Evolutionary conservation across 2,113 vertebrate species (phyloP), one percentile per base, ranked within the genome.

Genomic region (Camelus dromedarius): DNA sequence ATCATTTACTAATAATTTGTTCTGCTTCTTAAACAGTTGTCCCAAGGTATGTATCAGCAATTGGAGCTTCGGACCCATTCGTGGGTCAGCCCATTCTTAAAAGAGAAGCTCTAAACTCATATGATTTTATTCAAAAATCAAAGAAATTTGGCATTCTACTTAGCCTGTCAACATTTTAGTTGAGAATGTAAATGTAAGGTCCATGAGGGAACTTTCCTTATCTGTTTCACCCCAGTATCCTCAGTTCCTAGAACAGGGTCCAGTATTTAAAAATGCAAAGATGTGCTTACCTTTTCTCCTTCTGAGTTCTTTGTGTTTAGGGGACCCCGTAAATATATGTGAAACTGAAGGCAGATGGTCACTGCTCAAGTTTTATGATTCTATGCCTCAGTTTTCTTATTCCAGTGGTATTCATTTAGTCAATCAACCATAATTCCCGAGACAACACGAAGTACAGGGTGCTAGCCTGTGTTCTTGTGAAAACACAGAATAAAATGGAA

Each of bases 401-500:
- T 50, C 20, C 9, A 20, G 26, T 19, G 26, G 35, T 42, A 46
- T 50, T 50, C 62, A 50, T 32, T 42, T 69, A 83, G 46, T 60
- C 76, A 85, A 18, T 38, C 38, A 66, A 72, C 64, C 46, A 28
- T 42, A 50, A 85, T 50, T 79, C 54, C 38, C 16, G 3, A 91
- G 82, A 46, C 52, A 48, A 64, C 30, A 66, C 46, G 7, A 85
- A 38, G 38, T 26, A 85, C 24, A 66, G 2, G 15, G 24, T 9
- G 22, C 42, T 62, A 24, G 7, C 22, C 52, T 64, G 69, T 28
- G 26, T 66, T 87, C 82, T 60, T 56, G 6, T 24, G 48, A 81
- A 96, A 88, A 95, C 22, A 46, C 42, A 84, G 54, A 69, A n/a
- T 64, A 80, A 88, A 95, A 72, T 5, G 42, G 42, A 92, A 93